Base-by-base conservation (phyloP, 2,797 vertebrate genomes). In the Apogon talboti region DNA sequence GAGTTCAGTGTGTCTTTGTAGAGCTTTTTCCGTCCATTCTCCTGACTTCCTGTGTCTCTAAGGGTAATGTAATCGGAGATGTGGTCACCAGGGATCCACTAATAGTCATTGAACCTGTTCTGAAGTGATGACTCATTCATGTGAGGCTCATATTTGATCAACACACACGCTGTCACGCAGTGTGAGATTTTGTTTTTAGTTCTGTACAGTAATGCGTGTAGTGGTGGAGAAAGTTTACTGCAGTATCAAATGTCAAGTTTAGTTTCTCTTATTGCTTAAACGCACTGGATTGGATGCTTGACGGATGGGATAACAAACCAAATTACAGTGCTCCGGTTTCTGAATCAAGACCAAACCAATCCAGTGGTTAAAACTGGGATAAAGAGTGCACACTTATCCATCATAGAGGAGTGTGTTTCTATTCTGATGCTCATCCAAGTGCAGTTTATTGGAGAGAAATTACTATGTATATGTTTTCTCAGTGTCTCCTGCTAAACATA, bases 321-420 rank as follows among this genome's bases (percentile, higher is more conserved):
- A 76, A 82, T 75, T 57, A 82, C 52, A 69, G 55, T 48, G 53
- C 21, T 66, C 12, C 60, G 40, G 38, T 52, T 84, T 67, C 14
- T 50, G 47, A 76, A 54, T 60, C 18, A 42, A 73, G 40, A 56
- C 66, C 57, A 83, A 80, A 74, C 50, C 70, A 59, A 67, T 61
- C 37, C 49, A 61, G 62, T 14, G 59, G 66, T 78, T 67, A 49
- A 67, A 57, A 64, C 21, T 11, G 13, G 48, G 62, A 62, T 65
- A 56, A 75, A 74, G 44, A 73, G 28, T 60, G 50, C 42, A 49
- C 16, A 59, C 53, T 59, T 68, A 24, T 68, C 18, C 21, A 0
- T 50, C 7, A 45, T 43, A 50, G 64, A 46, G 6, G 11, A 54
- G 9, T 51, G 13, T 61, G 19, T 52, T 60, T 70, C 30, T 44